Evolutionary conservation across 2,113 vertebrate species (phyloP).

Genomic region (Heterochromis multidens): DNA sequence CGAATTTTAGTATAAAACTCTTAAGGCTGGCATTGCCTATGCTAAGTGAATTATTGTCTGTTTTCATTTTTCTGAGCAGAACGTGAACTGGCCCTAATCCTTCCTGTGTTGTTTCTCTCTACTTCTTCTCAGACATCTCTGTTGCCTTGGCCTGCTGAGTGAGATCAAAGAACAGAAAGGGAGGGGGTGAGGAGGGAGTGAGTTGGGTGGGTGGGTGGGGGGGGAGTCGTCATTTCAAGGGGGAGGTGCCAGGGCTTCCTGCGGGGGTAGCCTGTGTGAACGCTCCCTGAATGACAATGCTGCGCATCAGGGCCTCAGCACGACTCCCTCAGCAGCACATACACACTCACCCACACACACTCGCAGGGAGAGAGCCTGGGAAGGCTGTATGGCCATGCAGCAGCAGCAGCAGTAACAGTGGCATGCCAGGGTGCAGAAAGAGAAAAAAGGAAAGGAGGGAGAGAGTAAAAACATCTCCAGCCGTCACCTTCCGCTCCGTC

Average conservation of each 20-base stretch:
- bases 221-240: conserved; percentile 11
- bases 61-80: neutral
- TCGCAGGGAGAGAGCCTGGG: neutral
- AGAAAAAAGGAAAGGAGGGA: neutral
- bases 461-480: neutral
- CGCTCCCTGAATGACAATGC: conserved; percentile 73
- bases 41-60: neutral
- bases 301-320: conserved; percentile 61
- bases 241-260: conserved; percentile 70
- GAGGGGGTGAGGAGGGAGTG: neutral
- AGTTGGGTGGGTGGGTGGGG: neutral
- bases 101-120: neutral
- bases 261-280: conserved; percentile 71
- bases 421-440: neutral
- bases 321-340: conserved; percentile 43
- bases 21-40: neutral
- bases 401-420: neutral
- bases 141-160: conserved; percentile 50
- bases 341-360: conserved; percentile 19
- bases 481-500: neutral
- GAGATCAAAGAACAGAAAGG: conserved; percentile 46
- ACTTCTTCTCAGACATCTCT: conserved; percentile 22
- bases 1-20: neutral
- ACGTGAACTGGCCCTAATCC: neutral
- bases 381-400: conserved; percentile 38